A percentile compares a stretch with the other conserved stretches of the same genome.
These are phyloP conservation scores for Coecobrya sp. DNA, from an alignment of 2,888 invertebrate species.

Conservation along the genomic window DNA sequence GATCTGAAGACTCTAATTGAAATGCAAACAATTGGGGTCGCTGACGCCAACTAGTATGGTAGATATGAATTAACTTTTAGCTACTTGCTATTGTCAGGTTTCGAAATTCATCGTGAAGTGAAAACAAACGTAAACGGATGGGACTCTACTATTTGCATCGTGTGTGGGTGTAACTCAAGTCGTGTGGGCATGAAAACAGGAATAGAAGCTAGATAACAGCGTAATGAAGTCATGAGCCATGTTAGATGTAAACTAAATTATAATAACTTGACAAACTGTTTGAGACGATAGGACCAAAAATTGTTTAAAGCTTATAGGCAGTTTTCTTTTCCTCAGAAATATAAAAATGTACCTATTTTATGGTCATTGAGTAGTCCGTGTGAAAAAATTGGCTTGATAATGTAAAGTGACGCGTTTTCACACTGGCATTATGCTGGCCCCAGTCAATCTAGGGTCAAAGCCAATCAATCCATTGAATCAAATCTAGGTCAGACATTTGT, in stretches of 20 bases:
- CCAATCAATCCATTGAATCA: constrained; percentile 40
- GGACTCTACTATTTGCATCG: neutral
- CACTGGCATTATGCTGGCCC: constrained; percentile 42
- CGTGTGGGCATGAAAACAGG: constrained; percentile 41
- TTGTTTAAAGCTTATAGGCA: too few relatives aligned
- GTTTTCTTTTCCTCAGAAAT: neutral
- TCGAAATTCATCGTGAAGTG: neutral
- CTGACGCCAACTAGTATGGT: constrained; percentile 38
- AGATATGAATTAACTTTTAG: neutral
- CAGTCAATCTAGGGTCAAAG: constrained; percentile 65
- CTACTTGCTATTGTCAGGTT: neutral
- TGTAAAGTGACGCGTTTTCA: constrained; percentile 63
- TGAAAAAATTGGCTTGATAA: neutral
- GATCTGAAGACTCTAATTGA: constrained; percentile 21
- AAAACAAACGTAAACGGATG: neutral
- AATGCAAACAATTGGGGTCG: constrained; percentile 53
- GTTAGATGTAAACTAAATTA: neutral
- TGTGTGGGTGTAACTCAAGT: constrained; percentile 13
- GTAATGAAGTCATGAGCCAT: neutral
- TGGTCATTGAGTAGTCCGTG: neutral
- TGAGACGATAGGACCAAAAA: too few relatives aligned
- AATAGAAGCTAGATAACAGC: neutral
- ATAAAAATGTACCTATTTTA: neutral
- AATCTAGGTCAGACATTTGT: constrained; percentile 56
- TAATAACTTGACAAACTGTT: neutral